Percentiles rank a stretch among this genome's conserved stretches.
Conservation (phyloP, 2,797 vertebrate genomes). For the Peromyscus melanophrys region DNA sequence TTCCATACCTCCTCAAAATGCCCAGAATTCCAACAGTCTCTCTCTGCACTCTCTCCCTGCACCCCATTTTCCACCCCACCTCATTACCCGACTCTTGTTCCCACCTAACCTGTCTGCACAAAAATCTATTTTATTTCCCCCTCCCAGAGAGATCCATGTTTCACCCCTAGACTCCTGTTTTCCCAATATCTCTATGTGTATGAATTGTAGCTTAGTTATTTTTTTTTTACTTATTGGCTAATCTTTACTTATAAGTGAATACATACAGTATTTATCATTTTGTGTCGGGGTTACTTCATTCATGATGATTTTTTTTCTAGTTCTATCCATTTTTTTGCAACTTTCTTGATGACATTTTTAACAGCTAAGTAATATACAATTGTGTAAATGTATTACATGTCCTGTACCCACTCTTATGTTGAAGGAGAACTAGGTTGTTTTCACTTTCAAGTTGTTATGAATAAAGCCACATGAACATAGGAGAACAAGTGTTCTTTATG, state of each 20-base stretch:
- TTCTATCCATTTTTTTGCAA: not conserved
- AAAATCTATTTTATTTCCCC: not conserved
- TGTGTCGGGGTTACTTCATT: not conserved
- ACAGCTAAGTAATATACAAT: not conserved
- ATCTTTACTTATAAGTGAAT: not conserved
- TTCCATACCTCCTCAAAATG: not conserved
- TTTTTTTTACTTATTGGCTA: not conserved
- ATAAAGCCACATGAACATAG: not conserved
- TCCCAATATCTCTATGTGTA: not conserved
- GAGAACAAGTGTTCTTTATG: not conserved
- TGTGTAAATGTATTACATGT: not conserved
- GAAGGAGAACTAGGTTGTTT: not conserved
- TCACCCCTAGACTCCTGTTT: not conserved
- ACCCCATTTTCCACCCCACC: not conserved
- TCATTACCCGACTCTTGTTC: not conserved
- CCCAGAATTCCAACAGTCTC: not conserved
- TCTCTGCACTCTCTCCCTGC: not conserved
- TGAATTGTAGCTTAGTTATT: not conserved
- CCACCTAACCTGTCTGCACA: not conserved
- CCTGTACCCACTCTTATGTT: not conserved
- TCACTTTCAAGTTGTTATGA: not conserved
- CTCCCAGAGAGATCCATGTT: not conserved
- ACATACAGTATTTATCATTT: not conserved
- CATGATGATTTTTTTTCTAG: not conserved
- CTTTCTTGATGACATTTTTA: not conserved